Evolutionary conservation across 2,797 vertebrate genomes (phyloP).

Genomic region (Carcharodon carcharias): DNA sequence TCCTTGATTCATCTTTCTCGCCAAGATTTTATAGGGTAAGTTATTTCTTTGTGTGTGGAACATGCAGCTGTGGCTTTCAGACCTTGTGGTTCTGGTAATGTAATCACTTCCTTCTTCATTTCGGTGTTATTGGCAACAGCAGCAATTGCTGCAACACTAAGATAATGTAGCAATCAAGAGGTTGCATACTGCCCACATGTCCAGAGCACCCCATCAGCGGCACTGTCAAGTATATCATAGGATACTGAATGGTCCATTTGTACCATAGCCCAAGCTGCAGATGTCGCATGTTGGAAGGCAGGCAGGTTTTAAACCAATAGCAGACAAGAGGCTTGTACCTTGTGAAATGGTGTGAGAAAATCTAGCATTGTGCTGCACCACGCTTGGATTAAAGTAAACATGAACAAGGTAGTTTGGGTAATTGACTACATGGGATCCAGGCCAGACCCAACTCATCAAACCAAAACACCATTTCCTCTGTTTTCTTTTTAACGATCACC

Average conservation of each 20-base stretch:
- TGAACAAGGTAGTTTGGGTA: neutral
- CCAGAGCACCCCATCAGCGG: neutral
- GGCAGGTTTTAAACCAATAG: neutral
- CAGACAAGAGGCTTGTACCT: neutral
- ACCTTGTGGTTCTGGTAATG: neutral
- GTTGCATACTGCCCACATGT: neutral
- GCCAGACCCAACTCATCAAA: neutral
- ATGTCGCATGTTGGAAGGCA: neutral
- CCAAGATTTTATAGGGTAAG: neutral
- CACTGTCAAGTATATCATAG: neutral
- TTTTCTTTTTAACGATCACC: neutral
- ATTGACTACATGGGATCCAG: neutral
- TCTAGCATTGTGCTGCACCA: neutral
- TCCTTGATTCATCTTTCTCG: neutral
- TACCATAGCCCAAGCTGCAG: neutral
- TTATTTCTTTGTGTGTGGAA: neutral
- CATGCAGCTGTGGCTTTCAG: neutral
- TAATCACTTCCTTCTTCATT: constrained; percentile 36
- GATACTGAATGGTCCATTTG: neutral
- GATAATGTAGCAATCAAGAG: neutral
- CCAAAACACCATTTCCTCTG: neutral
- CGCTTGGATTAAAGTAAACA: neutral
- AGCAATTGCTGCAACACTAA: neutral
- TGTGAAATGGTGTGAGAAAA: neutral
- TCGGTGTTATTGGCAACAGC: neutral